Conservation (phyloP, 2,113 vertebrate species). For the Bujurquina vittata region DNA sequence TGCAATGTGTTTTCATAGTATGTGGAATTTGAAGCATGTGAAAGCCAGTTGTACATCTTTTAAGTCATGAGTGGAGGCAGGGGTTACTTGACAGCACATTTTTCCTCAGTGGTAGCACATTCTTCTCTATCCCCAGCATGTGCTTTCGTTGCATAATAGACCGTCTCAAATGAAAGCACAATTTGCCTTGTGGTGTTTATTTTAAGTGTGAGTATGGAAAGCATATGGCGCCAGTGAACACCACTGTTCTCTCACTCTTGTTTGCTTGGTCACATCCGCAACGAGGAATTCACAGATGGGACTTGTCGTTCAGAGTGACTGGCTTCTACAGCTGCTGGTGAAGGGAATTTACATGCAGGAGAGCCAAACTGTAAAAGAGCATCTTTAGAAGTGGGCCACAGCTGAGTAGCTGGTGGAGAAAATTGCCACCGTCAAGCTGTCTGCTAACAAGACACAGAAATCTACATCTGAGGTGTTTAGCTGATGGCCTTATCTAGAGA, state of each 20-base stretch:
- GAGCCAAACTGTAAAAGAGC: background rate
- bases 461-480: conserved; percentile 28
- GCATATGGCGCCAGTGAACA: conserved; percentile 29
- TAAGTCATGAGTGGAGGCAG: background rate
- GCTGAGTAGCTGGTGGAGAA: conserved; percentile 32
- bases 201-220: conserved; percentile 24
- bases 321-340: conserved; percentile 22
- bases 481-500: conserved; percentile 19
- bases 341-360: background rate
- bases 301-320: conserved; percentile 4
- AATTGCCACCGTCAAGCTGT: conserved; percentile 31
- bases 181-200: conserved; percentile 20
- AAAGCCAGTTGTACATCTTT: conserved; percentile 24
- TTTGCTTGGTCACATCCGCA: conserved; percentile 31
- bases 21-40: conserved; percentile 40
- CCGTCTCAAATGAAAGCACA: conserved; percentile 23
- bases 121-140: background rate
- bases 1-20: background rate
- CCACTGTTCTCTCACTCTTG: background rate
- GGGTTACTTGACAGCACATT: conserved; percentile 22
- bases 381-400: background rate
- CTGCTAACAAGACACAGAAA: conserved; percentile 46
- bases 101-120: conserved; percentile 28
- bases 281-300: conserved; percentile 39
- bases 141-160: conserved; percentile 46